phyloP scores from a whole-genome alignment of 2,113 vertebrate species.

The Clarias gariepinus region DNA sequence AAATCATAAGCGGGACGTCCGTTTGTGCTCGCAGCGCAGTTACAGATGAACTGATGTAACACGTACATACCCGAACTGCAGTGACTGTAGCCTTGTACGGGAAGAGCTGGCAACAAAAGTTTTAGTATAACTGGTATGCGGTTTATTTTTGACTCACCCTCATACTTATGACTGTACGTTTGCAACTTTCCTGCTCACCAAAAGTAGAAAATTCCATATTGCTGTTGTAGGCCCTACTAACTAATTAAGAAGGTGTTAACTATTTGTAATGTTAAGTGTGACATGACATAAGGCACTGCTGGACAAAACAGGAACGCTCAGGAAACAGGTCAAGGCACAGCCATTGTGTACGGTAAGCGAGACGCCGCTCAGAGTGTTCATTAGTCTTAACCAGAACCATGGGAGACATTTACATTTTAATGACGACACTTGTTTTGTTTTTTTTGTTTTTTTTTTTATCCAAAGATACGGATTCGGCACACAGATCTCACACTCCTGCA shows the following conservation, averaged over 20 bases:
- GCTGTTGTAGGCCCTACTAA: neutral
- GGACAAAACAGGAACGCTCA: neutral
- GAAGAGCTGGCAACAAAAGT: too few relatives aligned
- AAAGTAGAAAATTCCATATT: too few relatives aligned
- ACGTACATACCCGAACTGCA: too few relatives aligned
- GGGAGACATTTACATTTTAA: conserved; percentile 18
- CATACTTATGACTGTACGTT: too few relatives aligned
- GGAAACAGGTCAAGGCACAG: neutral
- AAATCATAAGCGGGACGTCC: too few relatives aligned
- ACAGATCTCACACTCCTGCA: conserved; percentile 32
- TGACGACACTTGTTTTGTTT: neutral
- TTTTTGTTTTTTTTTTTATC: neutral
- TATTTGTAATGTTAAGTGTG: neutral
- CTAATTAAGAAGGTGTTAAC: neutral
- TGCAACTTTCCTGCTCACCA: too few relatives aligned
- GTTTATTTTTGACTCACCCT: neutral
- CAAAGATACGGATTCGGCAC: conserved; percentile 51
- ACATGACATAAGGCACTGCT: neutral
- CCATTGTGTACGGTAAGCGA: neutral
- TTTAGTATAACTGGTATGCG: too few relatives aligned
- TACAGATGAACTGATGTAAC: too few relatives aligned
- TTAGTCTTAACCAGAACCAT: neutral
- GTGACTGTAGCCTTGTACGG: too few relatives aligned
- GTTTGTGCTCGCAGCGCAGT: too few relatives aligned
- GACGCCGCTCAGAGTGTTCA: neutral